phyloP scores from a whole-genome alignment of 2,113 vertebrate species.

The Macrotus californicus region DNA sequence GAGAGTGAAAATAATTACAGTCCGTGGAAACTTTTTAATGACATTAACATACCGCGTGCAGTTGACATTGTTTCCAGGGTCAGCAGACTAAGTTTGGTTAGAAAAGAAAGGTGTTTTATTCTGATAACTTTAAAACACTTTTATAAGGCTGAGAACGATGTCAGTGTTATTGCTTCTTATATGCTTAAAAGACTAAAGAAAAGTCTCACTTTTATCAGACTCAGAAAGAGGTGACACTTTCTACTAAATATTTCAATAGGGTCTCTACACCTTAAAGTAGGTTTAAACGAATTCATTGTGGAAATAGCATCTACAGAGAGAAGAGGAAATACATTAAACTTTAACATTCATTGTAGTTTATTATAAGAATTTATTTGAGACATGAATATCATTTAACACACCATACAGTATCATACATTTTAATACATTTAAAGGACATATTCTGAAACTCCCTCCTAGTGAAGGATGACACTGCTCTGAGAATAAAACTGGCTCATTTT shows the following conservation, averaged over 20 bases:
- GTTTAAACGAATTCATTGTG: constrained; percentile 65
- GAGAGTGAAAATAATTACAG: background rate
- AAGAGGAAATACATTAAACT: constrained; percentile 58
- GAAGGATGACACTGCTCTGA: constrained; percentile 8
- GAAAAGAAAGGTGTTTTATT: constrained; percentile 43
- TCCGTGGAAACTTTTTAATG: background rate
- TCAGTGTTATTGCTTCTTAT: constrained; percentile 61
- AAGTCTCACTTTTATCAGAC: constrained; percentile 64
- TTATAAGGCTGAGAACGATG: constrained; percentile 51
- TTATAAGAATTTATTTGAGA: constrained; percentile 53
- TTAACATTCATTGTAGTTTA: constrained; percentile 67
- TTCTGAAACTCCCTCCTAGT: constrained; percentile 21
- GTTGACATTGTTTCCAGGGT: constrained; percentile 30
- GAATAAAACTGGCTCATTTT: constrained; percentile 50
- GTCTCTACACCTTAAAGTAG: constrained; percentile 65
- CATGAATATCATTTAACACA: constrained; percentile 55
- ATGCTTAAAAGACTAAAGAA: constrained; percentile 67
- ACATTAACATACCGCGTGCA: constrained; percentile 16
- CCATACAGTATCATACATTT: constrained; percentile 36
- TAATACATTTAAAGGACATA: constrained; percentile 49
- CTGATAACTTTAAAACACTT: constrained; percentile 65
- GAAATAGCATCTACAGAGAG: constrained; percentile 58
- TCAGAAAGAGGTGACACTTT: constrained; percentile 59
- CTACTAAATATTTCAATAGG: constrained; percentile 78
- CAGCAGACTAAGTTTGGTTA: constrained; percentile 30